Evolutionary conservation across 2,888 invertebrate genomes (phyloP).

Genomic region (Cepaea hortensis): DNA sequence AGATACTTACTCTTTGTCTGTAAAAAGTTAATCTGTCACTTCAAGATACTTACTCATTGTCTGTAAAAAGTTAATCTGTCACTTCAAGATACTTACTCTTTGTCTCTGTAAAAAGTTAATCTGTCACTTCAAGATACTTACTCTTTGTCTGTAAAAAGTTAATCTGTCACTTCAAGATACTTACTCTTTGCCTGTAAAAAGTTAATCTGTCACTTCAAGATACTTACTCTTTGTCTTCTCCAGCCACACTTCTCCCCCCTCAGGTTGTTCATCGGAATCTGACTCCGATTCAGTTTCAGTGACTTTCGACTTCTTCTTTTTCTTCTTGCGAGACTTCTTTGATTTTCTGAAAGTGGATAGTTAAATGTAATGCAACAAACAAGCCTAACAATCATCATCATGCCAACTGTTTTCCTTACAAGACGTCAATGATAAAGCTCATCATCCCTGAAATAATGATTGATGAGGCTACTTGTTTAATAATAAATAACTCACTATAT

Average conservation of each 20-base stretch:
- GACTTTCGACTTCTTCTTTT: constrained; percentile 39
- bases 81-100: constrained; percentile 36
- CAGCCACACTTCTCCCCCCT: constrained; percentile 28
- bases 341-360: constrained; percentile 30
- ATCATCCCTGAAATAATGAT: no score
- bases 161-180: neutral
- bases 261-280: constrained; percentile 2
- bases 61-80: neutral
- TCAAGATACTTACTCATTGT: constrained; percentile 39
- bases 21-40: neutral
- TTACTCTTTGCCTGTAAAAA: constrained; percentile 40
- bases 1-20: constrained; percentile 45
- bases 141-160: constrained; percentile 34
- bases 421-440: no score
- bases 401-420: no score
- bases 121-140: constrained; percentile 15
- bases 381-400: neutral
- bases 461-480: no score
- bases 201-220: neutral
- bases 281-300: neutral
- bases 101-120: constrained; percentile 4
- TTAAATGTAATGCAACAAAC: neutral
- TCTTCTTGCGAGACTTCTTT: constrained; percentile 43
- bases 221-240: constrained; percentile 48
- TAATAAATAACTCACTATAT: no score